Base-by-base conservation (phyloP, 1,140 invertebrate species). In the Aphelinus certus region DNA sequence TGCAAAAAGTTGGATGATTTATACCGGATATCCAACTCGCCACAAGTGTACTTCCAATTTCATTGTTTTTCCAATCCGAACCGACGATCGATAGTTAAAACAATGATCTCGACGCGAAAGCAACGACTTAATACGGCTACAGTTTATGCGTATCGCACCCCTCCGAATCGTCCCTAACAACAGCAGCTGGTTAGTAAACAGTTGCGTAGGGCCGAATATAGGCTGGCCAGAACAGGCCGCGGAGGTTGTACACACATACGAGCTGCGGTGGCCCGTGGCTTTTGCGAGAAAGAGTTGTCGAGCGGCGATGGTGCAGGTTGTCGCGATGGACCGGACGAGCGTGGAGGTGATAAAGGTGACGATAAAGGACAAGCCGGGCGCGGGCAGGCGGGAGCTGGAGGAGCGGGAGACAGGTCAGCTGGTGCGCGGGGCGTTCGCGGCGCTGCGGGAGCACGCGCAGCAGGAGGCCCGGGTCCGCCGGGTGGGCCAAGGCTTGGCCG, bases 351-450 rank as follows among this genome's bases (percentile, higher is more conserved):
- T 88, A n/a, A 87, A 83, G 79, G 79, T 88, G 7, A 86, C 83
- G 0, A 87, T 88, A 6, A 85, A 78, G 71, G 85, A 87, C 71
- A 87, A 87, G 71, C 75, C 81, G 43, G 70, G 68, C n/a, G 46
- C 60, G 1, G 69, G 1, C 72, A 82, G 4, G 9, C 26, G 3
- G 2, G 4, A 7, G 1, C 26, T 0, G 2, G 74, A 70, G n/a
- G 61, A 53, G 3, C 26, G 3, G 2, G 4, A 7, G 1, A 26
- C 1, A 2, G 74, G 65, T 7, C 53, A 53, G 3, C 48, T 9
- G 3, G 3, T 71, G n/a, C 62, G 64, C 3, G 45, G 0, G 43
- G 63, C 57, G 3, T 67, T 76, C 9, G 42, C 58, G n/a, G 72
- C 68, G 1, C 48, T 66, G 4, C 63, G 43, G 46, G 10, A 63